Base-by-base conservation (phyloP, 2,888 invertebrate genomes). In the Netelia fuscicornis region DNA sequence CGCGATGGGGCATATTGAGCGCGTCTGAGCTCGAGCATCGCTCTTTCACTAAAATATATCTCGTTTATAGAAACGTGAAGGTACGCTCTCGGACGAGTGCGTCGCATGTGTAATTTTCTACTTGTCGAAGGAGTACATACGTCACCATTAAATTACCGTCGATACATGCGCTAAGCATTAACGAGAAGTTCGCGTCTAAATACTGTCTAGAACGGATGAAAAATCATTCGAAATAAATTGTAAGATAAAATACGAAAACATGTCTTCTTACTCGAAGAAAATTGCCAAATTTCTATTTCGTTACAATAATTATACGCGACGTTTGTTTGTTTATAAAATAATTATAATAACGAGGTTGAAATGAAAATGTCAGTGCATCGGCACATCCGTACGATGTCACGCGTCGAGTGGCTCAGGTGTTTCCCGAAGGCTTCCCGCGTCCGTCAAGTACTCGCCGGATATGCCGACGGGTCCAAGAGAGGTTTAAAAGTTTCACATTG, bases 91-190 rank as follows among this genome's bases (percentile, higher is more conserved):
- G 54, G 79, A 54, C 80, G 86, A 90, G 90, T 91, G 92, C 90
- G 89, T 90, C 89, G 93, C 92, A 93, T 93, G 90, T 92, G 90
- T 93, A 93, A 93, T 93, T 90, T 89, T 92, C 90, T 90, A 48
- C 58, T 11, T 25, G 25, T 52, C 13, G 52, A 58, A 56, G 56
- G 56, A 56, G 60, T 48, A 20, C 58, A 52, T 62, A 74, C 83
- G 68, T 82, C 68, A 65, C 76, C 44, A 78, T 81, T 65, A 82
- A 79, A 81, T 77, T 68, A 68, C 65, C 60, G 11, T 30, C 71
- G 75, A 64, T 75, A 74, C 75, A 75, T 74, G 81, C 67, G 67
- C 48, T 48, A 74, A 67, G 72, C 72, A 80, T 80, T 80, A 65
- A 65, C 72, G 56, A 80, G 23, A 17, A 60, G 20, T 60, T 10